Percentiles rank a stretch among this genome's conserved stretches.
phyloP scores from a whole-genome alignment of 1,140 invertebrate species.

The Leptopilina boulardi region DNA sequence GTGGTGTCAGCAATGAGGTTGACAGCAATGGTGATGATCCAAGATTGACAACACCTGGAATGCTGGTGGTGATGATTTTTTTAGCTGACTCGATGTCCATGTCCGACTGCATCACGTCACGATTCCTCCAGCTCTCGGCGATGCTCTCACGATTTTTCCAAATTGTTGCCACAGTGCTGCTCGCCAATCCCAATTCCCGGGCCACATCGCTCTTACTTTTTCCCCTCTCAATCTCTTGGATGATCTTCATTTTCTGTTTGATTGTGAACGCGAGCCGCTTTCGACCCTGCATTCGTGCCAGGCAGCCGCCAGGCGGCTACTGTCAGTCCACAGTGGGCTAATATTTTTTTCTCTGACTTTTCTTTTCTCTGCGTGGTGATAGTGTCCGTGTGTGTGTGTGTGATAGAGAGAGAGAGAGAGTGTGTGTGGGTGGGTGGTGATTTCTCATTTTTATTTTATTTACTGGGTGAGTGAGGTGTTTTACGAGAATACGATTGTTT shows the following conservation, averaged over 20 bases:
- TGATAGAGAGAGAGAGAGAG: too few relatives aligned
- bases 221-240: conserved; percentile 79
- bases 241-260: conserved; percentile 81
- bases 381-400: conserved; percentile 34
- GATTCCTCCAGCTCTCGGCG: conserved; percentile 74
- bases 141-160: conserved; percentile 79
- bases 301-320: conserved; percentile 58
- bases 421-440: too few relatives aligned
- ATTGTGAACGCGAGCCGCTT: conserved; percentile 80
- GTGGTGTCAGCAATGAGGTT: conserved; percentile 34
- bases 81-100: conserved; percentile 57
- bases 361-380: conserved; percentile 51
- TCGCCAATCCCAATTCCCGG: conserved; percentile 77
- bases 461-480: conserved; percentile 29
- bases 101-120: conserved; percentile 72
- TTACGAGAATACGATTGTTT: conserved; percentile 29
- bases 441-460: background rate
- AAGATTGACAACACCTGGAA: conserved; percentile 48
- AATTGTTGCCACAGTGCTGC: conserved; percentile 79
- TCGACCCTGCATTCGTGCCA: conserved; percentile 76
- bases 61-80: conserved; percentile 60
- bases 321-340: conserved; percentile 61
- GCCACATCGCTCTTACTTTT: conserved; percentile 80
- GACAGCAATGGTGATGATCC: conserved; percentile 44
- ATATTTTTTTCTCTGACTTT: conserved; percentile 56